Evolutionary conservation across 1,140 invertebrate genomes (phyloP).

Genomic region (Drosophila neocordata): DNA sequence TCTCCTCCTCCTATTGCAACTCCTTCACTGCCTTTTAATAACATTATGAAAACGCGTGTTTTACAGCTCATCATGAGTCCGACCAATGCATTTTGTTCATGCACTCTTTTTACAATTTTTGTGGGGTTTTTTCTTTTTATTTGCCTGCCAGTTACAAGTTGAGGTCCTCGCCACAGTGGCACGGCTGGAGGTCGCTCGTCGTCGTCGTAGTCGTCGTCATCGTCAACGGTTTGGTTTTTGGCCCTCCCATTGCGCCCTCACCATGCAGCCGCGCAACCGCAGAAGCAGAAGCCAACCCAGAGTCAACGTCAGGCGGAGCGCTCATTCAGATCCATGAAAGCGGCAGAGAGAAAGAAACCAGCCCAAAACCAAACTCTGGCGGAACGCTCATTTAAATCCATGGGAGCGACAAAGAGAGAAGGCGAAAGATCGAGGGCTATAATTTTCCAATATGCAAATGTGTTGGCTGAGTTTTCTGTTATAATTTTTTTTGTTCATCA

Average conservation of each 20-base stretch:
- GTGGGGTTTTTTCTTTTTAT: slow-evolving; percentile 12
- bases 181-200: slow-evolving; percentile 74
- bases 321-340: slow-evolving; percentile 42
- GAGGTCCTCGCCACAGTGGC: slow-evolving; percentile 63
- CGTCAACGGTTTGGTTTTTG: slow-evolving; percentile 58
- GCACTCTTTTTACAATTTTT: slow-evolving; percentile 37
- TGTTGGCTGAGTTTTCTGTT: slow-evolving; percentile 33
- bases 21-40: slow-evolving; percentile 50
- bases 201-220: slow-evolving; percentile 48
- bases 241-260: slow-evolving; percentile 75
- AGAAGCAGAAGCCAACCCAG: slow-evolving; percentile 64
- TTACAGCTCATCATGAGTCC: slow-evolving; percentile 72
- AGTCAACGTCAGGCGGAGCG: slow-evolving; percentile 42
- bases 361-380: slow-evolving; percentile 41
- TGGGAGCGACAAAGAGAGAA: slow-evolving; percentile 2
- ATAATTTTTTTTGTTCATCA: slow-evolving; percentile 4
- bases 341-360: background rate
- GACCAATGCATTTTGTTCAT: slow-evolving; percentile 47
- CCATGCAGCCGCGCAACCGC: slow-evolving; percentile 76
- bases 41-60: slow-evolving; percentile 78
- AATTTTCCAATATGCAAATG: slow-evolving; percentile 81
- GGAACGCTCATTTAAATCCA: slow-evolving; percentile 41
- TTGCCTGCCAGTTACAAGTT: slow-evolving; percentile 67
- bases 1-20: background rate
- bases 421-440: slow-evolving; percentile 39